A percentile compares a stretch with the other conserved stretches of the same genome.
Evolutionary conservation across 2,797 vertebrate species (phyloP).

Genomic region (Ispidina picta): DNA sequence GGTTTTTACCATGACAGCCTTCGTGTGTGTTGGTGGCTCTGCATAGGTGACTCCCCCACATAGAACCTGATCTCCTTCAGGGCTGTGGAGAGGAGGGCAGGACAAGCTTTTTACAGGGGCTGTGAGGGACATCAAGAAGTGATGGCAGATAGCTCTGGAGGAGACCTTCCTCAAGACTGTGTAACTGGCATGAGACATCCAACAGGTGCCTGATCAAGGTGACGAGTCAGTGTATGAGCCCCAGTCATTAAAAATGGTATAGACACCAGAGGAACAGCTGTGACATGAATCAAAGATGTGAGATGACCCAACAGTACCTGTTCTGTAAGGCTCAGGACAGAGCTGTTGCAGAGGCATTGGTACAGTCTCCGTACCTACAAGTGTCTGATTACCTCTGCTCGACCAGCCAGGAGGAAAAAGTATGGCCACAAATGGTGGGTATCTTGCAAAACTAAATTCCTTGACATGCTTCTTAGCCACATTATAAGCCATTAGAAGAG

Average conservation of each 20-base stretch:
- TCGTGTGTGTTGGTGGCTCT: rapidly evolving
- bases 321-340: background rate
- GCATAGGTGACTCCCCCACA: rapidly evolving
- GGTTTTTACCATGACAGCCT: background rate
- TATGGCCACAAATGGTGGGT: background rate
- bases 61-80: too few species aligned
- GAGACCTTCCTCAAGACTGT: background rate
- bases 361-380: background rate
- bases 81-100: background rate
- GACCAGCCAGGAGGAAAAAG: background rate
- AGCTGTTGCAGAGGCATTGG: background rate
- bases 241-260: background rate
- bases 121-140: background rate
- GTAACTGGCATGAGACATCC: background rate
- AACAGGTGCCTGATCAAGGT: background rate
- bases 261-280: background rate
- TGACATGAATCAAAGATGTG: background rate
- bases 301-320: background rate
- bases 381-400: rapidly evolving
- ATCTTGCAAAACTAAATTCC: background rate
- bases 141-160: background rate
- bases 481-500: background rate
- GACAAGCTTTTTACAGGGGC: background rate
- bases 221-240: background rate
- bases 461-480: background rate